Conservation (phyloP, 2,888 invertebrate species). For the Apotomis capreana region DNA sequence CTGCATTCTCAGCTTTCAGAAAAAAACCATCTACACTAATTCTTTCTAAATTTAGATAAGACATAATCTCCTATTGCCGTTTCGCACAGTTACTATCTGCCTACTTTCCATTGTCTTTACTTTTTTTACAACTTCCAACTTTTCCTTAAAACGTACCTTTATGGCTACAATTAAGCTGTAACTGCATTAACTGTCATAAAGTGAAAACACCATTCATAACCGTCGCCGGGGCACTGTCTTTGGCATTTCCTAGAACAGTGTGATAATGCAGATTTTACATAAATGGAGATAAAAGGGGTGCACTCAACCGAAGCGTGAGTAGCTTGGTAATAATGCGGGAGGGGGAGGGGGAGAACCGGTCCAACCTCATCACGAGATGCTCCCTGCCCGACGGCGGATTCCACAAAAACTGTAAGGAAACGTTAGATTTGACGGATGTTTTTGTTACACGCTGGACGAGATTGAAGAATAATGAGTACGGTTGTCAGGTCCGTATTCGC, state of each 20-base stretch:
- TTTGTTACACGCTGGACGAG: conserved; percentile 17
- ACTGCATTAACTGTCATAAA: background rate
- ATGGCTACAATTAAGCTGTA: background rate
- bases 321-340: conserved; percentile 48
- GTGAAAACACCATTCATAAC: conserved; percentile 12
- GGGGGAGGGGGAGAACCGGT: conserved; percentile 59
- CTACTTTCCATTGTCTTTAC: background rate
- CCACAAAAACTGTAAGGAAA: conserved; percentile 40
- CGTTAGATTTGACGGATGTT: conserved; percentile 29
- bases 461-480: conserved; percentile 2
- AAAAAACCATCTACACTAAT: background rate
- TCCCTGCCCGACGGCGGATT: conserved; percentile 54
- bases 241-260: conserved; percentile 32
- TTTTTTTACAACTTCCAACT: background rate
- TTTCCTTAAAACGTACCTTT: background rate
- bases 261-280: conserved; percentile 42
- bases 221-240: conserved; percentile 14
- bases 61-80: background rate
- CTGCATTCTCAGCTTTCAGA: no score
- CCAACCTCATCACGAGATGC: conserved; percentile 61
- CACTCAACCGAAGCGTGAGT: conserved; percentile 62
- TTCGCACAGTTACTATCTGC: background rate
- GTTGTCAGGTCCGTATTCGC: background rate
- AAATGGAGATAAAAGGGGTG: conserved; percentile 64
- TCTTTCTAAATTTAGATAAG: background rate